Percentiles rank a stretch among this genome's conserved stretches.
These are phyloP conservation scores for Psettodes erumei DNA, from an alignment of 2,113 vertebrate genomes.

Conservation along the genomic window DNA sequence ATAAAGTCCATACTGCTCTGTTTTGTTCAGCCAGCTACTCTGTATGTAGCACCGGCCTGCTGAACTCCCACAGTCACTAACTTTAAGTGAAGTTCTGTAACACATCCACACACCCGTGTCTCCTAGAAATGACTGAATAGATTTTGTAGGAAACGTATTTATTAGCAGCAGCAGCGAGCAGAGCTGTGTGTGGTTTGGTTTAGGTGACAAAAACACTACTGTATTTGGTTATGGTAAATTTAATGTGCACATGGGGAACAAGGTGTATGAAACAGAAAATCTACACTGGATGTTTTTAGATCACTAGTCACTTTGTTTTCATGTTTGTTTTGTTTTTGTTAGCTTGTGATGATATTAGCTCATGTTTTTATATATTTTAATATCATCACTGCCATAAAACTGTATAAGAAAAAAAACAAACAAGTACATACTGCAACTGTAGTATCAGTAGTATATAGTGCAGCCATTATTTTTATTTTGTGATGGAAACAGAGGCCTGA, in stretches of 20 bases:
- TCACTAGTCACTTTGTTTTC: too few relatives aligned
- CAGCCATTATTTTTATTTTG: neutral
- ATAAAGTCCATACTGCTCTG: neutral
- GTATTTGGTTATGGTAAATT: too few relatives aligned
- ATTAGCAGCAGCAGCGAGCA: neutral
- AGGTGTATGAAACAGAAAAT: neutral
- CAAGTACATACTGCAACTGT: constrained; percentile 10
- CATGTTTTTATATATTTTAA: constrained; percentile 41
- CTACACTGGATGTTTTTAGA: neutral
- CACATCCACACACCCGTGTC: neutral
- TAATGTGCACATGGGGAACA: neutral
- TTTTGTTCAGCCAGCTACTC: neutral
- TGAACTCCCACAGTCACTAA: neutral
- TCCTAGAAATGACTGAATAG: neutral
- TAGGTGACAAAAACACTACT: neutral
- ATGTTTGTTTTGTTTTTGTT: neutral
- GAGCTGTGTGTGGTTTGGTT: neutral
- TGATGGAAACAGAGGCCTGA: neutral
- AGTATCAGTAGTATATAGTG: neutral
- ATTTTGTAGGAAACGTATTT: neutral
- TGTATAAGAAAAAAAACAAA: constrained; percentile 14
- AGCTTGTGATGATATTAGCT: neutral
- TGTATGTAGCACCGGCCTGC: neutral
- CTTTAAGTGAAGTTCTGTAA: constrained; percentile 7
- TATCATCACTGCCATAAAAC: constrained; percentile 4